phyloP scores from a whole-genome alignment of 2,888 invertebrate genomes.

The Leptura quadrifasciata region DNA sequence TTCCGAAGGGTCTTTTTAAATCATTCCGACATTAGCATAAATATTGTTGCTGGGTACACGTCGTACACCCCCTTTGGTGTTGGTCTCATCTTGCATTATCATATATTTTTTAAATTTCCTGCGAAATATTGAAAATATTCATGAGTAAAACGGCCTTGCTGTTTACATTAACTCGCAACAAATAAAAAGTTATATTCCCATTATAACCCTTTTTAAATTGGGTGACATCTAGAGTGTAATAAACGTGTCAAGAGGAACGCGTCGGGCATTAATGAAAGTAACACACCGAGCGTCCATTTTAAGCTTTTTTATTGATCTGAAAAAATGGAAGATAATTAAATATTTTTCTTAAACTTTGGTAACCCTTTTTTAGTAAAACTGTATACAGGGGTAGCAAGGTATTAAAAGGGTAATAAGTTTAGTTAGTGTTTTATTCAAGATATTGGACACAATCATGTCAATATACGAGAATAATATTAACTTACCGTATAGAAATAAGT shows the following conservation, averaged over 20 bases:
- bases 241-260: neutral
- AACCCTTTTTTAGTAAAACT: too few species aligned
- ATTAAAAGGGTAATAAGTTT: too few species aligned
- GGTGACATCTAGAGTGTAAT: neutral
- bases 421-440: too few species aligned
- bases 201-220: slow-evolving; percentile 4
- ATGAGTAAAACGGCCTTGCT: neutral
- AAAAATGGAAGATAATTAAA: neutral
- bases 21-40: slow-evolving; percentile 47
- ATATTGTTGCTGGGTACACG: slow-evolving; percentile 41
- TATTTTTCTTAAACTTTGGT: neutral
- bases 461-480: too few species aligned
- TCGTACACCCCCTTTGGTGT: slow-evolving; percentile 25
- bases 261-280: neutral
- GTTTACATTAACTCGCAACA: neutral
- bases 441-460: too few species aligned
- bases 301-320: neutral
- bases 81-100: neutral
- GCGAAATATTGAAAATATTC: slow-evolving; percentile 15
- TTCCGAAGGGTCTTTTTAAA: slow-evolving; percentile 39
- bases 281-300: neutral
- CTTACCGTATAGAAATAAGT: too few species aligned
- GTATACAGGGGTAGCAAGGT: too few species aligned
- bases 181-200: slow-evolving; percentile 6
- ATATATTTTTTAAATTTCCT: slow-evolving; percentile 11